These are phyloP conservation scores for Esox niger DNA, from an alignment of 2,113 vertebrate species.

Conservation along the genomic window DNA sequence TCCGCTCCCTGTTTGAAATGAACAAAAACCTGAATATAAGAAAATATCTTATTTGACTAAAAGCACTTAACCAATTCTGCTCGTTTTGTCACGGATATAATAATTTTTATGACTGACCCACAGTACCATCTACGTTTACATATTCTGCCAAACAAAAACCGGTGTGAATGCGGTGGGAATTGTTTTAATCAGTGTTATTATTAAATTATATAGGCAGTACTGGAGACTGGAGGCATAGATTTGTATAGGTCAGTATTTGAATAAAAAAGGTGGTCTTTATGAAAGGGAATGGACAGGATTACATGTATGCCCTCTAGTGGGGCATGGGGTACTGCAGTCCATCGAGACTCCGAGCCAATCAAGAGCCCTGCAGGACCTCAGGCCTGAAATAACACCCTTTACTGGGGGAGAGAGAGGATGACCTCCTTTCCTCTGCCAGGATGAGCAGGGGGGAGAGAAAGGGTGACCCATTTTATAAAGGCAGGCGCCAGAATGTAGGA, in stretches of 20 bases:
- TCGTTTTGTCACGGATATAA: too few species aligned
- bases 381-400: constrained; percentile 76
- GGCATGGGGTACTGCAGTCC: constrained; percentile 57
- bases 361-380: constrained; percentile 74
- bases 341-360: constrained; percentile 63
- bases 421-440: constrained; percentile 75
- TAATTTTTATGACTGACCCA: too few species aligned
- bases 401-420: constrained; percentile 57
- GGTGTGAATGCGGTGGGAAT: too few species aligned
- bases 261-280: not conserved
- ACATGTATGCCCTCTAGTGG: constrained; percentile 52
- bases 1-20: too few species aligned
- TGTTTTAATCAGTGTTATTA: too few species aligned
- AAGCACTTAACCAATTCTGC: too few species aligned
- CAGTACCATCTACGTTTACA: too few species aligned
- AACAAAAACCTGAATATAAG: too few species aligned
- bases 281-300: not conserved
- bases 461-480: constrained; percentile 65
- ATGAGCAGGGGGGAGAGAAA: constrained; percentile 47
- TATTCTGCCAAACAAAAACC: too few species aligned
- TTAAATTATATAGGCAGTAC: too few species aligned
- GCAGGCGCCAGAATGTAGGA: constrained; percentile 62
- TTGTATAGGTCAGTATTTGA: not conserved
- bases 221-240: not conserved
- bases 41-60: too few species aligned